A percentile compares a stretch with the other conserved stretches of the same genome.
These are phyloP conservation scores for Aepyceros melampus DNA, from an alignment of 2,113 vertebrate species.

Conservation along the genomic window DNA sequence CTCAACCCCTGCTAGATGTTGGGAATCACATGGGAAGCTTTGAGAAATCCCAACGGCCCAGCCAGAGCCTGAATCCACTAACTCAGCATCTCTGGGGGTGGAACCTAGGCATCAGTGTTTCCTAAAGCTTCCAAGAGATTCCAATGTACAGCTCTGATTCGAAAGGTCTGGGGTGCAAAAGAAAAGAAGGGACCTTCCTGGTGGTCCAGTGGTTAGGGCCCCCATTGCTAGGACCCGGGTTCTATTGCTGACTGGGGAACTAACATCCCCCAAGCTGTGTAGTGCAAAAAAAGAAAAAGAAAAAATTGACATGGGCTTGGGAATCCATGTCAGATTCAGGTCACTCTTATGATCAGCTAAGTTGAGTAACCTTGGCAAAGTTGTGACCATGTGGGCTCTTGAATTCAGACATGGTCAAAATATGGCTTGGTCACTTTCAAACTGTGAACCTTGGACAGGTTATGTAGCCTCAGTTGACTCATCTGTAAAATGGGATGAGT, in stretches of 20 bases:
- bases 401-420: neutral
- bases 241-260: neutral
- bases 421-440: neutral
- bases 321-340: neutral
- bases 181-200: neutral
- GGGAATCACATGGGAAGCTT: neutral
- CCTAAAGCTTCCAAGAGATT: neutral
- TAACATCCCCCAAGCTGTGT: neutral
- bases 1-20: neutral
- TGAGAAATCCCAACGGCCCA: neutral
- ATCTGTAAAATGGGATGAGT: neutral
- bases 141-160: neutral
- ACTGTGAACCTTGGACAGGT: neutral
- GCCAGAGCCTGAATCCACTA: neutral
- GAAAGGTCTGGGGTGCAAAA: neutral
- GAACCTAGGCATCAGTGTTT: neutral
- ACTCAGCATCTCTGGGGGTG: neutral
- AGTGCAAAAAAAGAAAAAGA: neutral
- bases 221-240: neutral
- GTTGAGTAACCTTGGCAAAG: neutral
- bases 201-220: neutral
- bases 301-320: neutral
- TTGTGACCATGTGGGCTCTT: neutral
- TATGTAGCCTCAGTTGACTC: neutral
- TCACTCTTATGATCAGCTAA: neutral